Evolutionary conservation across 2,113 vertebrate genomes (phyloP).

Genomic region (Eurypyga helias): DNA sequence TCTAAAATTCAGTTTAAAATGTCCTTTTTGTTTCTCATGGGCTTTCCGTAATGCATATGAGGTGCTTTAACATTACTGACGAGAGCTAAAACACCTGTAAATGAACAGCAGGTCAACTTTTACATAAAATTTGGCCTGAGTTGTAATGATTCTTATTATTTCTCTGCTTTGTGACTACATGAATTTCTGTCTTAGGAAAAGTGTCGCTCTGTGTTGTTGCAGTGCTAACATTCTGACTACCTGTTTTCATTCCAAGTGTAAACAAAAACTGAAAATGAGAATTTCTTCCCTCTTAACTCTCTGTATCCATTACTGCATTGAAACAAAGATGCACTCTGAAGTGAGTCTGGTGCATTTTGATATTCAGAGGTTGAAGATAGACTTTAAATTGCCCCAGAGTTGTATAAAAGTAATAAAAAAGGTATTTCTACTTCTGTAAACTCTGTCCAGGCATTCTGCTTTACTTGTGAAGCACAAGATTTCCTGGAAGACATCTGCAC

Average conservation of each 20-base stretch:
- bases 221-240: neutral
- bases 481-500: neutral
- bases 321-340: neutral
- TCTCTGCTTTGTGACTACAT: neutral
- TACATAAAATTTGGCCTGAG: neutral
- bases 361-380: neutral
- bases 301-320: neutral
- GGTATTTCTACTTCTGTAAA: neutral
- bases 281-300: neutral
- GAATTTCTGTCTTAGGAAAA: neutral
- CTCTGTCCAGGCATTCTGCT: neutral
- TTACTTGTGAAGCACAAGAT: neutral
- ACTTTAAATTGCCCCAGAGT: neutral
- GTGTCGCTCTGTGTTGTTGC: accelerated
- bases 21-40: neutral
- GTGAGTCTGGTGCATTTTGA: neutral
- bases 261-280: neutral
- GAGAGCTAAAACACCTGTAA: neutral
- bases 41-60: neutral
- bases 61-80: neutral
- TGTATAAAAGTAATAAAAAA: neutral
- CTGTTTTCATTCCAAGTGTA: neutral
- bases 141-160: neutral
- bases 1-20: neutral
- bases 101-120: neutral